Percentiles rank a stretch among this genome's conserved stretches.
Conservation (phyloP, 2,113 vertebrate species). For the Pimephales promelas region DNA sequence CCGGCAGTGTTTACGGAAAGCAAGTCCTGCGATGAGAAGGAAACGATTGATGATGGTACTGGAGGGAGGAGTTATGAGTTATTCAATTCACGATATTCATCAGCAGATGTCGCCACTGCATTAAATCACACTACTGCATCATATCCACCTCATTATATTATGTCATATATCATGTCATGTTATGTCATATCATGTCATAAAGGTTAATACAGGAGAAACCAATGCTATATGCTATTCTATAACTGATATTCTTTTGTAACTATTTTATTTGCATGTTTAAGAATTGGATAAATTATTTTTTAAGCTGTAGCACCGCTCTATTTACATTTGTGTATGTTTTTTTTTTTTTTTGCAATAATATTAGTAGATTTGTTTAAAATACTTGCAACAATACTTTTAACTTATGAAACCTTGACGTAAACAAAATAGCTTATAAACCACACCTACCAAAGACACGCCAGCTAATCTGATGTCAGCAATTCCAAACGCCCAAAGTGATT, state of each 20-base stretch:
- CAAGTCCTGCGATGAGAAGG: background rate
- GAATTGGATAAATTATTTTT: background rate
- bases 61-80: background rate
- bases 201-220: too few species aligned
- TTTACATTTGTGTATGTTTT: background rate
- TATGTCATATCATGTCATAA: background rate
- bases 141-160: background rate
- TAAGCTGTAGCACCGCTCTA: too few species aligned
- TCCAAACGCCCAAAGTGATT: background rate
- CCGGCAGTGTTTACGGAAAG: slow-evolving; percentile 12
- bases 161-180: background rate
- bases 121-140: background rate
- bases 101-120: background rate
- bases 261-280: background rate
- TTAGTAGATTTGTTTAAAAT: too few species aligned
- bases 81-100: background rate
- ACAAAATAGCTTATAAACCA: background rate
- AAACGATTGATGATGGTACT: background rate
- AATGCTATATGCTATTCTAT: background rate
- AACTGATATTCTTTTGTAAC: background rate
- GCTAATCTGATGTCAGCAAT: background rate
- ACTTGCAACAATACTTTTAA: too few species aligned
- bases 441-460: background rate
- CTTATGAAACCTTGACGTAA: too few species aligned
- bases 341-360: background rate